Evolutionary conservation across 2,113 vertebrate genomes (phyloP), one percentile per base, ranked within the genome.

Genomic region (Crotalus tigris): DNA sequence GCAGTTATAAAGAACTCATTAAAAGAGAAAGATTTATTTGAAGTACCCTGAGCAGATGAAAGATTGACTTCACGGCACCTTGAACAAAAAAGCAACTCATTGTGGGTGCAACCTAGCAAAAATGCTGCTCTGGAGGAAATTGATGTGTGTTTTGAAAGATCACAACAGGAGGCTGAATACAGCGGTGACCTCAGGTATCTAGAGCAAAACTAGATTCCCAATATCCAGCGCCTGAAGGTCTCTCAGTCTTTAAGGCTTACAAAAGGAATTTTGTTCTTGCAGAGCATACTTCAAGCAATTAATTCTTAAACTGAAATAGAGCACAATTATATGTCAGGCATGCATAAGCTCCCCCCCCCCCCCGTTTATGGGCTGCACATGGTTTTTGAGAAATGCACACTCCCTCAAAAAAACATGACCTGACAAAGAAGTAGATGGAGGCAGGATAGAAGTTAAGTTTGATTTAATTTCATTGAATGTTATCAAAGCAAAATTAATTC

Each of bases 1-100:
- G 95, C 95, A 94, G 95, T 94, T 96, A 95, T 97, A 97, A 98
- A 97, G 97, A 96, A 95, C 97, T 97, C 97, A 96, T 98, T 98
- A 98, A 97, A 97, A 95, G 94, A 17, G 59, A 53, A 81, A 95
- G 93, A 95, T 97, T 97, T 98, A 96, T 96, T 97, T 97, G 96
- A 96, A 95, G 93, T 91, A 94, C 93, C 96, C 96, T 93, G 92
- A 92, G 85, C 95, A 95, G 89, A 92, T 92, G 95, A 91, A 90
- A 93, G 75, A 33, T 46, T 39, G 49, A 9, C 57, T 87, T 33
- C 8, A 54, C 2, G 15, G 59, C 90, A 90, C 64, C 46, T 29
- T 19, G 57, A 54, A 87, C 55, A 61, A 64, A 61, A 64, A 93
- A 44, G 89, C 90, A 90, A 90, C 57, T 90, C 81, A 23, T 24